Percentiles rank a stretch among this genome's conserved stretches.
Conservation (phyloP, 1,140 invertebrate genomes). For the Nylanderia fulva region DNA sequence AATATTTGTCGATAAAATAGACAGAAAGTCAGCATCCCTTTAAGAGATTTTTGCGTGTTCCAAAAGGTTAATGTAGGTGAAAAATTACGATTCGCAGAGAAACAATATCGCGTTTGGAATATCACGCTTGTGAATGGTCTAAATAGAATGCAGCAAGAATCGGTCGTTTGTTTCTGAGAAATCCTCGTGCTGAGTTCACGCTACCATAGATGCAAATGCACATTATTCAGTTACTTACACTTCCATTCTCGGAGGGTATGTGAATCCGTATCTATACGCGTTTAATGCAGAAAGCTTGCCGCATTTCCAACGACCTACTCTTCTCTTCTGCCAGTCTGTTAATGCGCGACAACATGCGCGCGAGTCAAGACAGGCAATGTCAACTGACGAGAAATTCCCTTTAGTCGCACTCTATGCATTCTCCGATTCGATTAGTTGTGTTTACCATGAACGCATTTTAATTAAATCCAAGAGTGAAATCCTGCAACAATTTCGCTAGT, state of each 20-base stretch:
- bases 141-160: background rate
- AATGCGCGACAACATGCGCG: constrained; percentile 45
- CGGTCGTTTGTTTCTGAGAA: background rate
- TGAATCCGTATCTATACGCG: constrained; percentile 14
- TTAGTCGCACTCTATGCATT: background rate
- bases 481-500: too few relatives aligned
- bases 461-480: background rate
- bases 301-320: constrained; percentile 45
- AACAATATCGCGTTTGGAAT: background rate
- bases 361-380: constrained; percentile 46
- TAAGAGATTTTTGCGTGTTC: background rate
- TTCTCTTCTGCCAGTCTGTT: constrained; percentile 3
- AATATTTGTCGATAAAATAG: too few relatives aligned
- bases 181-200: background rate
- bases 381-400: constrained; percentile 41
- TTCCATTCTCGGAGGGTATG: background rate
- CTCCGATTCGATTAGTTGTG: constrained; percentile 23
- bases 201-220: constrained; percentile 12
- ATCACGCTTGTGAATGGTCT: constrained; percentile 32
- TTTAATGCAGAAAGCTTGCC: constrained; percentile 69
- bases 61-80: background rate
- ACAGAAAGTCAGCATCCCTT: too few relatives aligned
- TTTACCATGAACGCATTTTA: background rate
- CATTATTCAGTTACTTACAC: constrained; percentile 43
- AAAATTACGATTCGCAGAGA: background rate